These are phyloP conservation scores for Phyllopteryx taeniolatus DNA, from an alignment of 2,113 vertebrate species.

Conservation along the genomic window DNA sequence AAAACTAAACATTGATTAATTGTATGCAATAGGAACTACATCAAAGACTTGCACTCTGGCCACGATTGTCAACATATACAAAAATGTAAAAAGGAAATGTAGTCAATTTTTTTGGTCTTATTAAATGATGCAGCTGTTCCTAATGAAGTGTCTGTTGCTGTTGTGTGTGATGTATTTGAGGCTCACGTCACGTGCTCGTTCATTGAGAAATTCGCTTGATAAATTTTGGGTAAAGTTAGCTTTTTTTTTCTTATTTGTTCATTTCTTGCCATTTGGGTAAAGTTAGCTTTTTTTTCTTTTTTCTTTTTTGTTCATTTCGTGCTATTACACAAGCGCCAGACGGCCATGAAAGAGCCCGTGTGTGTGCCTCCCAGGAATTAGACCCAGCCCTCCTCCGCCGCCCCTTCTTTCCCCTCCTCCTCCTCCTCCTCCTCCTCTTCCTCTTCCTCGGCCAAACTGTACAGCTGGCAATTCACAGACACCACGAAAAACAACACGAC, in stretches of 20 bases:
- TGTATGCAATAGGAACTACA: too few relatives aligned
- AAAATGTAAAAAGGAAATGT: too few relatives aligned
- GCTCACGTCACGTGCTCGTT: too few relatives aligned
- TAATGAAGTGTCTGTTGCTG: too few relatives aligned
- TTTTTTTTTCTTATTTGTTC: neutral
- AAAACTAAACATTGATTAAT: too few relatives aligned
- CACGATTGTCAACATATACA: too few relatives aligned
- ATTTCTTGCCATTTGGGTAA: neutral
- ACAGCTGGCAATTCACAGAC: constrained; percentile 67
- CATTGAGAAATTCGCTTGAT: too few relatives aligned
- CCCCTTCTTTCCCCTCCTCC: constrained; percentile 25
- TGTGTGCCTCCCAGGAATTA: constrained; percentile 68
- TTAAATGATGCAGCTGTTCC: too few relatives aligned
- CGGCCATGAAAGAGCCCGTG: constrained; percentile 69
- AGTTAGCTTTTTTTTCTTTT: neutral
- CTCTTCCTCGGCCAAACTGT: constrained; percentile 36
- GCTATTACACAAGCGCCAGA: constrained; percentile 21
- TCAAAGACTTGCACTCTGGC: too few relatives aligned
- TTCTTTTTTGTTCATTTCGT: neutral
- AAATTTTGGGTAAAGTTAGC: too few relatives aligned
- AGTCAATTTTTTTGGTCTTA: too few relatives aligned
- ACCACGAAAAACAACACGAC: neutral
- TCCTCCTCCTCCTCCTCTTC: constrained; percentile 13
- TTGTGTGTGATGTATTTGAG: too few relatives aligned
- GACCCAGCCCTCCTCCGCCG: constrained; percentile 58